These are phyloP conservation scores for Nestor notabilis DNA, from an alignment of 2,113 vertebrate species.

Conservation along the genomic window DNA sequence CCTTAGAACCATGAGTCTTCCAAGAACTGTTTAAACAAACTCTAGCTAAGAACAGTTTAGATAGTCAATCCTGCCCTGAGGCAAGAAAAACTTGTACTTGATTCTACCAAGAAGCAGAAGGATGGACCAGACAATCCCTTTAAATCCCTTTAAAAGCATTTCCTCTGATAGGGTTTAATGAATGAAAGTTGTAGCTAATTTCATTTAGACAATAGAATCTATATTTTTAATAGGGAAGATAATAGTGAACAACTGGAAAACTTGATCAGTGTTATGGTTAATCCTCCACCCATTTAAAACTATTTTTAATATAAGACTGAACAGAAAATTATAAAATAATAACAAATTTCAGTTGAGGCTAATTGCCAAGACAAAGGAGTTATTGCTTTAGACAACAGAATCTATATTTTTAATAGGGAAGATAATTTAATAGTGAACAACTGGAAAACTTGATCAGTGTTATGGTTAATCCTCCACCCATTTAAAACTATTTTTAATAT, in stretches of 20 bases:
- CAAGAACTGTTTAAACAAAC: background rate
- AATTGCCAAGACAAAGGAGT: background rate
- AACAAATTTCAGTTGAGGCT: background rate
- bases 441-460: background rate
- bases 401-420: background rate
- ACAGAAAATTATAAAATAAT: background rate
- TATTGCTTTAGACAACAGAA: background rate
- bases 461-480: background rate
- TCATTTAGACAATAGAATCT: background rate
- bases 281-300: background rate
- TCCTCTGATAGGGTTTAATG: background rate
- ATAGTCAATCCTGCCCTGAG: background rate
- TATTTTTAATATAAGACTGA: background rate
- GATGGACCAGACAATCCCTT: background rate
- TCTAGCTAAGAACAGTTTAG: background rate
- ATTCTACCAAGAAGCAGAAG: background rate
- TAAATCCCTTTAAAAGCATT: background rate
- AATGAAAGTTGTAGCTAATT: background rate
- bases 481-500: background rate
- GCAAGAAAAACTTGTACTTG: background rate
- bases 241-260: background rate
- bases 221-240: background rate
- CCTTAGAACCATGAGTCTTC: background rate
- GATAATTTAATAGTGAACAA: background rate
- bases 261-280: background rate